Percentiles rank a stretch among this genome's conserved stretches.
Conservation (phyloP, 2,797 vertebrate species). For the Lithobates pipiens region DNA sequence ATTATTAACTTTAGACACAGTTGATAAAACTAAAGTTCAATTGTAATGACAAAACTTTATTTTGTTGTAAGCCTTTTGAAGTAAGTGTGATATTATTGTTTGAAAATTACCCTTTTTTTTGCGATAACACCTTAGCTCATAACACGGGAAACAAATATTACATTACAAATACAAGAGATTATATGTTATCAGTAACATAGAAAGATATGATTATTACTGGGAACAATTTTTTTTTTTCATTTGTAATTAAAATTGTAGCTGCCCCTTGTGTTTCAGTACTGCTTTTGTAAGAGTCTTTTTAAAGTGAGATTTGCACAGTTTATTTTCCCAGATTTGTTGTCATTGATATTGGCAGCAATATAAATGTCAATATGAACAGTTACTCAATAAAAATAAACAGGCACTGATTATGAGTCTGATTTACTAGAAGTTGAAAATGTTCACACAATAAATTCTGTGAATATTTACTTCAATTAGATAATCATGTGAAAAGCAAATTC, state of each 20-base stretch:
- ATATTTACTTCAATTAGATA: no score
- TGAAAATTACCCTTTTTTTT: constrained; percentile 76
- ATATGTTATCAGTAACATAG: constrained; percentile 77
- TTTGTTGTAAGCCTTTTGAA: constrained; percentile 75
- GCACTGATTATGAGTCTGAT: no score
- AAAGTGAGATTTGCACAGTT: constrained; percentile 68
- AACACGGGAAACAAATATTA: constrained; percentile 78
- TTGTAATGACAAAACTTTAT: constrained; percentile 73
- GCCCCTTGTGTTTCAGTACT: constrained; percentile 68
- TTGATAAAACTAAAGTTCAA: constrained; percentile 71
- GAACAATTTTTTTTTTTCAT: constrained; percentile 74
- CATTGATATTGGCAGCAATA: constrained; percentile 12
- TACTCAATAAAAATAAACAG: background rate
- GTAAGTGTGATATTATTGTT: constrained; percentile 80
- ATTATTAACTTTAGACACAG: constrained; percentile 71
- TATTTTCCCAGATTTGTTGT: constrained; percentile 73
- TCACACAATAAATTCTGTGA: no score
- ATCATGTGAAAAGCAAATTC: no score
- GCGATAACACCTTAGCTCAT: constrained; percentile 79
- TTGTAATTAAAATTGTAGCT: constrained; percentile 68
- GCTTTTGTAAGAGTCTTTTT: constrained; percentile 69
- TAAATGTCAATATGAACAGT: background rate
- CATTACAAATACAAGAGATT: constrained; percentile 76
- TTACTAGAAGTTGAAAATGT: no score
- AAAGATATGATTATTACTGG: constrained; percentile 70